Conservation (phyloP, 2,113 vertebrate genomes). For the Colius striatus region DNA sequence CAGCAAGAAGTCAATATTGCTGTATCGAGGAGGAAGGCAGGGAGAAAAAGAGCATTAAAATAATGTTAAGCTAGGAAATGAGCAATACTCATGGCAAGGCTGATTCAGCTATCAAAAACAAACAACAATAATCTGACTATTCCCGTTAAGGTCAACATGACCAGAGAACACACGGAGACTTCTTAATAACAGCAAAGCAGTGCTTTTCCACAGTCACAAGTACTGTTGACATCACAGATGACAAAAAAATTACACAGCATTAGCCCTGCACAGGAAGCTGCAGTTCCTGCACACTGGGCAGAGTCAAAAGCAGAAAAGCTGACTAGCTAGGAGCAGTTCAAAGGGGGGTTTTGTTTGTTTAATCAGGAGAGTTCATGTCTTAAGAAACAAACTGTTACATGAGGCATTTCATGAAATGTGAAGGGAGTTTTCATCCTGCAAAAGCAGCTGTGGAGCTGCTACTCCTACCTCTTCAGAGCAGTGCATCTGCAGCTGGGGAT, state of each 20-base stretch:
- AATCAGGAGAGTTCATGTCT: not conserved
- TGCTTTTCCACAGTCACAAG: not conserved
- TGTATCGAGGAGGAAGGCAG: not conserved
- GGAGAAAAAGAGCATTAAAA: not conserved
- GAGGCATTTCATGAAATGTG: no score
- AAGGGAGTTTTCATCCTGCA: not conserved
- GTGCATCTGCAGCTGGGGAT: slow-evolving; percentile 96
- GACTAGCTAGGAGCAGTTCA: not conserved
- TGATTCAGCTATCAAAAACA: not conserved
- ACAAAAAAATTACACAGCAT: not conserved
- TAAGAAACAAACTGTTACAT: not conserved
- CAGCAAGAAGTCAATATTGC: not conserved
- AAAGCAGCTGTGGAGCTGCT: not conserved
- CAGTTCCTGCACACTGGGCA: not conserved
- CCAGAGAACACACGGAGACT: not conserved
- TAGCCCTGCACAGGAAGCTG: not conserved
- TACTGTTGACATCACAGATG: not conserved
- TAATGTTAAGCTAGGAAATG: not conserved
- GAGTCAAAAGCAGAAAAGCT: not conserved
- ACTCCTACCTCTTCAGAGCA: slow-evolving; percentile 91
- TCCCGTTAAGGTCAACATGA: not conserved
- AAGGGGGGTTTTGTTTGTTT: not conserved
- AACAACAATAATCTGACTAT: not conserved
- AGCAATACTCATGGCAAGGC: not conserved
- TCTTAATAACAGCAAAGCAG: not conserved